Evolutionary conservation across 2,888 invertebrate species (phyloP).

Genomic region (Xestia rhomboidea): DNA sequence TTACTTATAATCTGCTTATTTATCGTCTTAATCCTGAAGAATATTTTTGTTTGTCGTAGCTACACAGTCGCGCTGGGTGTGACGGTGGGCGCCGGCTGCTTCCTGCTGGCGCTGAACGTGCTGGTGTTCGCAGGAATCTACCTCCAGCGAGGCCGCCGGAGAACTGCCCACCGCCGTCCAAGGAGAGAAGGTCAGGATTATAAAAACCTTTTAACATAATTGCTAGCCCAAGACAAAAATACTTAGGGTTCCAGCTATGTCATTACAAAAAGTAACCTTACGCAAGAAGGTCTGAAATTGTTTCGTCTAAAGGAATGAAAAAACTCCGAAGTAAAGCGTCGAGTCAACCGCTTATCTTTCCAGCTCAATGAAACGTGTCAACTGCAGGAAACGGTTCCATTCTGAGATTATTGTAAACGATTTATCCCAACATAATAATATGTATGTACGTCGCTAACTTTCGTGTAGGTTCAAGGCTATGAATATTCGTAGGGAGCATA

Average conservation of each 20-base stretch:
- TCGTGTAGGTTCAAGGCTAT: constrained; percentile 32
- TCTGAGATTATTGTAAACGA: constrained; percentile 59
- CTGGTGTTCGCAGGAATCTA: constrained; percentile 95
- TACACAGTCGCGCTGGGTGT: constrained; percentile 95
- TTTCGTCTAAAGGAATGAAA: constrained; percentile 42
- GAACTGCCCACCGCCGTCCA: constrained; percentile 76
- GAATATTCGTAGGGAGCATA: constrained; percentile 54
- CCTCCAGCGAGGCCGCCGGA: constrained; percentile 92
- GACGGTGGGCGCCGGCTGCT: constrained; percentile 94
- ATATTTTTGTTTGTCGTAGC: constrained; percentile 78
- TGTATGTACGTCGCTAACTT: constrained; percentile 45
- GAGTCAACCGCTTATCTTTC: constrained; percentile 65
- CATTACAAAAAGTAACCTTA: constrained; percentile 40
- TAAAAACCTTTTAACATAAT: constrained; percentile 28
- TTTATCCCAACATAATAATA: constrained; percentile 51
- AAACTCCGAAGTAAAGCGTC: constrained; percentile 48
- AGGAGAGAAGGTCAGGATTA: constrained; percentile 77
- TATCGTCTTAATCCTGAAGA: background rate
- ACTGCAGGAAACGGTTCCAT: constrained; percentile 45
- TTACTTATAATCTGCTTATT: background rate
- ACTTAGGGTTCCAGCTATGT: background rate
- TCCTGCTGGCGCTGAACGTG: constrained; percentile 93
- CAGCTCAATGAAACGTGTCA: constrained; percentile 62
- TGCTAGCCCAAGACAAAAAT: constrained; percentile 17
- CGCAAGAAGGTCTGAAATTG: constrained; percentile 48